Conservation (phyloP, 2,113 vertebrate genomes). For the cattle (Bos taurus) region ARS-UCD2.0 NC_037329.1:135201001-135201500, state of each 20-base stretch:
- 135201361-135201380: background rate
- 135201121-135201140: background rate
- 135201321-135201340: rapidly evolving
- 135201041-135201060: background rate
- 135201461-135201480: background rate
- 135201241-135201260: background rate
- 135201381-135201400: rapidly evolving
- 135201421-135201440: rapidly evolving
- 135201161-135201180: background rate
- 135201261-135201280: background rate
- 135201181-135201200: background rate
- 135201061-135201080: too few species aligned
- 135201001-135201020: background rate
- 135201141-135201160: background rate
- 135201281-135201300: background rate
- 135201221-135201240: background rate
- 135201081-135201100: rapidly evolving
- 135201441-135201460: too few species aligned
- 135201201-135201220: background rate
- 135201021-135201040: too few species aligned
- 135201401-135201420: background rate
- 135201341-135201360: background rate
- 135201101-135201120: rapidly evolving
- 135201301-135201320: background rate
- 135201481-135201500: background rate